A percentile compares a stretch with the other conserved stretches of the same genome.
Evolutionary conservation across 2,797 vertebrate genomes (phyloP).

Genomic region (Hemibagrus guttatus): DNA sequence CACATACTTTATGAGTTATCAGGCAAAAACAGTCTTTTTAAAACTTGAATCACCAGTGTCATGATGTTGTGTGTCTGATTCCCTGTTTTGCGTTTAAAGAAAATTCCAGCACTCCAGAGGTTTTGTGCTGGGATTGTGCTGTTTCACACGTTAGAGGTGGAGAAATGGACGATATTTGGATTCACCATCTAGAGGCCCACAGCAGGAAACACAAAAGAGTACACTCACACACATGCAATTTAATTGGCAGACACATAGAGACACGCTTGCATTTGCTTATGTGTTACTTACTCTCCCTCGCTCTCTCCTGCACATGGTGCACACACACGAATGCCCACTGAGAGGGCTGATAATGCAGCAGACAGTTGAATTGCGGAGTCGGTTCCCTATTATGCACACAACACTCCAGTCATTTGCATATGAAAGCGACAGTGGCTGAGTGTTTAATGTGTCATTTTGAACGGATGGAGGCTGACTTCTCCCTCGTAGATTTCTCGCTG

Average conservation of each 20-base stretch:
- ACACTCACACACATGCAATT: conserved; percentile 73
- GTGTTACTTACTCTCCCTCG: conserved; percentile 49
- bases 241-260: conserved; percentile 73
- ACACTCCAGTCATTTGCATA: conserved; percentile 70
- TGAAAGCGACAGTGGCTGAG: conserved; percentile 72
- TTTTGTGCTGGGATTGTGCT: conserved; percentile 69
- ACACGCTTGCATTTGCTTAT: conserved; percentile 44
- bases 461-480: conserved; percentile 57
- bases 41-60: conserved; percentile 14
- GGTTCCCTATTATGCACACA: conserved; percentile 64
- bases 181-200: conserved; percentile 78
- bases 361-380: conserved; percentile 73
- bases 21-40: conserved; percentile 25
- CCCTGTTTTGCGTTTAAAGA: conserved; percentile 20
- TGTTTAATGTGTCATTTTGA: conserved; percentile 68
- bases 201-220: conserved; percentile 68
- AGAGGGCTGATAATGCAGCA: conserved; percentile 76
- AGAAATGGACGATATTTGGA: conserved; percentile 70
- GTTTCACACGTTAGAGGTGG: conserved; percentile 40
- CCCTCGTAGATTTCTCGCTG: conserved; percentile 33
- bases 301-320: conserved; percentile 74
- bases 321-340: conserved; percentile 69
- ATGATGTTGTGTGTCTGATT: background rate
- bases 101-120: conserved; percentile 49
- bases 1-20: background rate